Evolutionary conservation across 2,797 vertebrate species (phyloP).

Genomic region (Chrosomus eos): DNA sequence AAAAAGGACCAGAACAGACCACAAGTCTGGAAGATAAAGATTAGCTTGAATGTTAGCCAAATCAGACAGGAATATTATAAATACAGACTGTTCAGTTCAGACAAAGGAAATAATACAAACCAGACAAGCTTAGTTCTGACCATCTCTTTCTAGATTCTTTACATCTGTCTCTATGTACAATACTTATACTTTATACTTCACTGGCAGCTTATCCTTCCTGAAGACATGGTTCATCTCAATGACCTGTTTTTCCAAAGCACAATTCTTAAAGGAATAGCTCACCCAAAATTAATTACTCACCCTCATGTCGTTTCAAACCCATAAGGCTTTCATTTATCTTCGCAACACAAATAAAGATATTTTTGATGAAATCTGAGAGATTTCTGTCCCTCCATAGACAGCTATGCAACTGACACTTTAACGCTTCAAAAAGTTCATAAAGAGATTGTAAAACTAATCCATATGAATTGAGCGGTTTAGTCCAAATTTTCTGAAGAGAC

Average conservation of each 20-base stretch:
- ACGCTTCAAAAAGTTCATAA: too few species aligned
- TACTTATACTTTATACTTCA: not conserved
- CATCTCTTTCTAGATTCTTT: not conserved
- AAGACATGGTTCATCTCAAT: not conserved
- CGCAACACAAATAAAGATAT: too few species aligned
- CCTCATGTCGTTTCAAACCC: too few species aligned
- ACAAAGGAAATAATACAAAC: not conserved
- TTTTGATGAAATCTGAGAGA: too few species aligned
- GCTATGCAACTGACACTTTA: too few species aligned
- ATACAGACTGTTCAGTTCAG: not conserved
- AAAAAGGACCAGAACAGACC: slow-evolving; percentile 19
- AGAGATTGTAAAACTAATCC: too few species aligned
- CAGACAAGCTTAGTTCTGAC: slow-evolving; percentile 1
- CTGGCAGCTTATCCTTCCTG: not conserved
- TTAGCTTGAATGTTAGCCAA: slow-evolving; percentile 1
- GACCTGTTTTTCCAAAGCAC: slow-evolving; percentile 33
- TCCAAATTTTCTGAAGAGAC: too few species aligned
- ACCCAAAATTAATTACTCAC: too few species aligned
- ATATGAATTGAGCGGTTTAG: too few species aligned
- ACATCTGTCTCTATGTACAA: not conserved
- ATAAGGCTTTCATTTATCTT: too few species aligned
- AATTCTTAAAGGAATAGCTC: not conserved
- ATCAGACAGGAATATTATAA: not conserved
- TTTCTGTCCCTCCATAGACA: too few species aligned
- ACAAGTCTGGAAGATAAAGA: not conserved